A percentile compares a stretch with the other conserved stretches of the same genome.
These are phyloP conservation scores for Agapornis roseicollis DNA, from an alignment of 2,113 vertebrate genomes.

Conservation along the genomic window DNA sequence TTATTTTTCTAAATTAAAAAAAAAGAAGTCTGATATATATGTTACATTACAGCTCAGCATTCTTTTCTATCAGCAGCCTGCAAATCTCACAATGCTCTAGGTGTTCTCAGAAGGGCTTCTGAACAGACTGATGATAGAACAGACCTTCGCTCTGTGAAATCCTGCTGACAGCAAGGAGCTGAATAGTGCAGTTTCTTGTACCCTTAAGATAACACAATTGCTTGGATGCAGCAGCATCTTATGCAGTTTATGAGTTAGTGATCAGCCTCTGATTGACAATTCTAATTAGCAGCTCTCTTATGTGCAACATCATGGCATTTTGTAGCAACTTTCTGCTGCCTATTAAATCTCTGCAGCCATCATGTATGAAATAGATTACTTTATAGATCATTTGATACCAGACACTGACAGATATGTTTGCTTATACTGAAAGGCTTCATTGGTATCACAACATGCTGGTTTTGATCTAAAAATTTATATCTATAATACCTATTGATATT, in stretches of 20 bases:
- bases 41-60: not conserved
- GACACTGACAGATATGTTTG: constrained; percentile 40
- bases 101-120: constrained; percentile 55
- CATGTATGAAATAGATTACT: constrained; percentile 8
- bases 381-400: constrained; percentile 61
- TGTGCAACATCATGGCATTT: constrained; percentile 56
- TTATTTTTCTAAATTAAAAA: constrained; percentile 1
- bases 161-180: constrained; percentile 69
- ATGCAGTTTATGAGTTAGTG: constrained; percentile 47
- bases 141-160: constrained; percentile 47
- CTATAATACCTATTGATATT: not conserved
- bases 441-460: not conserved
- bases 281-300: constrained; percentile 76
- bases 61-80: constrained; percentile 30
- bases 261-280: constrained; percentile 79
- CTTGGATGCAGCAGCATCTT: constrained; percentile 58
- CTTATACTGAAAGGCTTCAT: constrained; percentile 48
- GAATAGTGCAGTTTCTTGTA: constrained; percentile 52
- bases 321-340: constrained; percentile 50
- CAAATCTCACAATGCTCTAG: constrained; percentile 43
- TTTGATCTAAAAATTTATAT: constrained; percentile 32
- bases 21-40: not conserved
- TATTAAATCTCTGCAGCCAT: constrained; percentile 55
- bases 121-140: constrained; percentile 64
- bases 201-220: constrained; percentile 72